Evolutionary conservation across 2,113 vertebrate species (phyloP).

Genomic region (Petrocephalus zakoni): DNA sequence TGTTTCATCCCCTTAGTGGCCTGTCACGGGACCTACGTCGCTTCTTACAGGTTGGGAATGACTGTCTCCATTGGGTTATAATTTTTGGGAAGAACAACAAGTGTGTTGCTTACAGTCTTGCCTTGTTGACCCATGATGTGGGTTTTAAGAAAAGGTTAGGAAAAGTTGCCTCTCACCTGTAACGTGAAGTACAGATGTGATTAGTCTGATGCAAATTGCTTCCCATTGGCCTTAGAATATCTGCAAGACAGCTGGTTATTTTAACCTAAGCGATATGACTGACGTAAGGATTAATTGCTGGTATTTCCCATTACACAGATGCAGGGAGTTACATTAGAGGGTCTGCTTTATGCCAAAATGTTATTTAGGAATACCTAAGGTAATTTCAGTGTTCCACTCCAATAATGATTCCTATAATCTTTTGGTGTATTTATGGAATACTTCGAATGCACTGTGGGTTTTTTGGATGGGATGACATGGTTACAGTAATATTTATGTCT

Average conservation of each 20-base stretch:
- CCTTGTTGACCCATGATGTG: no score
- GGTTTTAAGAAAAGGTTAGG: no score
- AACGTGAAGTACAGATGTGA: no score
- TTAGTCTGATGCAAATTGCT: no score
- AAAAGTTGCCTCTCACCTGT: no score
- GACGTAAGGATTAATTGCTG: conserved; percentile 46
- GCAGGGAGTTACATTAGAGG: conserved; percentile 51
- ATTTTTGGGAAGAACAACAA: no score
- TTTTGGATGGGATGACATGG: not conserved
- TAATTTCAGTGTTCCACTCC: conserved; percentile 44
- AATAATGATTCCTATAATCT: conserved; percentile 23
- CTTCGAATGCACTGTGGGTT: not conserved
- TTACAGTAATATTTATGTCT: not conserved
- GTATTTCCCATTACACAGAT: conserved; percentile 53
- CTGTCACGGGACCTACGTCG: no score
- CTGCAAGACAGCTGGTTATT: conserved; percentile 43
- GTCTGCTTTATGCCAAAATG: conserved; percentile 59
- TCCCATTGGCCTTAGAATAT: conserved; percentile 22
- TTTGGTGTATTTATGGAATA: not conserved
- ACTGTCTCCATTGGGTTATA: no score
- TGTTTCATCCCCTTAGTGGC: no score
- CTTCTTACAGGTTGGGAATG: no score
- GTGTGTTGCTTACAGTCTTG: no score
- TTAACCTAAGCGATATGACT: conserved; percentile 52
- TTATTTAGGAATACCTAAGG: conserved; percentile 60